phyloP scores from a whole-genome alignment of 2,797 vertebrate genomes.

The Eutrigla gurnardus region DNA sequence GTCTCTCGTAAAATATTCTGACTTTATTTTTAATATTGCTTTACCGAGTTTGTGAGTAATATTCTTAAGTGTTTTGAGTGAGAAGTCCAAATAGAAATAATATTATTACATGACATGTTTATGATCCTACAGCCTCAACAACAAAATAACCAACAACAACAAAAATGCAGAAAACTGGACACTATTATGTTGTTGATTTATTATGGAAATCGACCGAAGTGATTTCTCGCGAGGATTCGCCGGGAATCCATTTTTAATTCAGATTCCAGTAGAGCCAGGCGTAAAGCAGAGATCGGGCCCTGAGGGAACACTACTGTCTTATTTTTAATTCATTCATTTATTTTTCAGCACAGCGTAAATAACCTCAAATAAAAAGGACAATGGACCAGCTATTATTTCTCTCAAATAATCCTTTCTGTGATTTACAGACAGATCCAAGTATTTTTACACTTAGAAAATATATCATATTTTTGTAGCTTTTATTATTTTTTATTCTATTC shows the following conservation, averaged over 20 bases:
- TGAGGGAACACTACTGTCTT: neutral
- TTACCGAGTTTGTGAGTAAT: neutral
- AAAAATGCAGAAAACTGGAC: neutral
- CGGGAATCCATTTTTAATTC: neutral
- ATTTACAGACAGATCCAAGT: neutral
- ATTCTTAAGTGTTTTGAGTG: neutral
- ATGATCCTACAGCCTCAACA: neutral
- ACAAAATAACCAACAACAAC: neutral
- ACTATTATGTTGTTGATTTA: neutral
- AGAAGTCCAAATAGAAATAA: neutral
- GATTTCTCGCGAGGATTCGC: neutral
- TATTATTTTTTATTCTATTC: neutral
- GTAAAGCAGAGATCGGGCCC: neutral
- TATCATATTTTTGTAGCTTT: neutral
- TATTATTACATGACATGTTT: neutral
- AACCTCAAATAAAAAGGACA: neutral
- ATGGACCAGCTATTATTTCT: neutral
- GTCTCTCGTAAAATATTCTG: neutral
- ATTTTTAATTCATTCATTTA: neutral
- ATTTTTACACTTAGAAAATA: neutral
- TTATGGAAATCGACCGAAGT: conserved; percentile 9
- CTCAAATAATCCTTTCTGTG: neutral
- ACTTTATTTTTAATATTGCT: neutral
- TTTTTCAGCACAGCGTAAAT: neutral
- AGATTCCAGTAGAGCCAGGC: conserved; percentile 2